Percentiles rank a stretch among this genome's conserved stretches.
Evolutionary conservation across 2,797 vertebrate genomes (phyloP).

Genomic region (Emys orbicularis): DNA sequence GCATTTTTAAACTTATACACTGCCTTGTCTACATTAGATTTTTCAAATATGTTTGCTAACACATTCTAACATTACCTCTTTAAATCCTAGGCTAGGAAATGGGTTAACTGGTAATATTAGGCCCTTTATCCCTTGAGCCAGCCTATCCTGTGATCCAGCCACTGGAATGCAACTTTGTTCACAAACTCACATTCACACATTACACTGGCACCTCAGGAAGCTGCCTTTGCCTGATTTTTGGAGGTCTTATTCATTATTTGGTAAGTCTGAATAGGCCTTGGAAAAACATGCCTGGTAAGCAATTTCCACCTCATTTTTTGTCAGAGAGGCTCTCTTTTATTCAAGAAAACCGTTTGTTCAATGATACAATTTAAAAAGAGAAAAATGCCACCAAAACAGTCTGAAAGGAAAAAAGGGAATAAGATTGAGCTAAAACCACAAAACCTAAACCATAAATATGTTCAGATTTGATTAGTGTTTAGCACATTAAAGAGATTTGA

Average conservation of each 20-base stretch:
- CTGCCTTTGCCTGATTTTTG: neutral
- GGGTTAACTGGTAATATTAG: neutral
- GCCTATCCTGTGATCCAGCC: neutral
- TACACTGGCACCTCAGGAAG: neutral
- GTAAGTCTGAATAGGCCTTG: neutral
- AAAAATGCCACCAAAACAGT: neutral
- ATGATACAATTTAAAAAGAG: neutral
- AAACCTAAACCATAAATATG: neutral
- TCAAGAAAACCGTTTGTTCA: neutral
- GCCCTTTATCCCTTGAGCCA: neutral
- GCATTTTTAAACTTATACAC: neutral
- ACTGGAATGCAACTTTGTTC: neutral
- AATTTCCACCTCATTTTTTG: neutral
- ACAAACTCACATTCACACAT: neutral
- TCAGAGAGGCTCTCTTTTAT: neutral
- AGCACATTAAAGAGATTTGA: neutral
- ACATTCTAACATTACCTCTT: neutral
- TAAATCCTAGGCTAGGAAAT: neutral
- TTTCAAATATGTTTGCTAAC: neutral
- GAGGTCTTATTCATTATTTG: neutral
- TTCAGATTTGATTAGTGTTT: conserved; percentile 1
- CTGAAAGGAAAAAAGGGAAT: neutral
- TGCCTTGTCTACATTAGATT: neutral
- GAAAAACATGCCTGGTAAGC: neutral
- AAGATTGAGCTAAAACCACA: neutral